Evolutionary conservation across 2,888 invertebrate species (phyloP), one percentile per base, ranked within the genome.

Genomic region (Lacanobia oleracea): DNA sequence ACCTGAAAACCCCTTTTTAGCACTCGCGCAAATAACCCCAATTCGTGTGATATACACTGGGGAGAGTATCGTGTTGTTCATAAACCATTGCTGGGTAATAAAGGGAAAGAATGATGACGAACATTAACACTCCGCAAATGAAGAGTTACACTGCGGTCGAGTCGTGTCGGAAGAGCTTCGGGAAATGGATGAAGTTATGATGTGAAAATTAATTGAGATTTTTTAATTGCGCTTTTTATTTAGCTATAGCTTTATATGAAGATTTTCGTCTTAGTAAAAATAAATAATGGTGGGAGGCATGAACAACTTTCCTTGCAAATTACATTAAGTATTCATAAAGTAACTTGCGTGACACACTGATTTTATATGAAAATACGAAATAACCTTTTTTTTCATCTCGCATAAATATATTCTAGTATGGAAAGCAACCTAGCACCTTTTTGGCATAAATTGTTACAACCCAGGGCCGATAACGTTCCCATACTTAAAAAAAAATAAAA

Each of bases 61-160:
- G 59, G 60, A 51, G 54, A 62, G 61, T 64, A 72, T 64, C 64
- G 66, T 63, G 45, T 59, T 43, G 70, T 77, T 75, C 72, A 72
- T 81, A 79, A 84, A 84, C 76, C 83, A 83, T 73, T 70, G 70
- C 75, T 75, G 43, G 43, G 63, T 72, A 84, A 78, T 86, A 84
- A 82, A 82, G 65, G 33, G 64, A 72, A 77, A 77, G 72, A 84
- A 72, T 74, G 72, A 85, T 81, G 76, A 70, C 62, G 45, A 64
- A 70, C 69, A 77, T 87, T 84, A 84, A 76, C 68, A 80, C 51
- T 67, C 72, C 72, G 56, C 79, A 87, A 86, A 87, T 86, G 76
- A 83, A 79, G 79, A 83, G 73, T 80, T 66, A 80, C 79, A 75
- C 33, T 59, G n/a, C 21, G n/a, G 59, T 16, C 21, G 14, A 21